Base-by-base conservation (phyloP, 2,888 invertebrate genomes). In the Ochropleura plecta region DNA sequence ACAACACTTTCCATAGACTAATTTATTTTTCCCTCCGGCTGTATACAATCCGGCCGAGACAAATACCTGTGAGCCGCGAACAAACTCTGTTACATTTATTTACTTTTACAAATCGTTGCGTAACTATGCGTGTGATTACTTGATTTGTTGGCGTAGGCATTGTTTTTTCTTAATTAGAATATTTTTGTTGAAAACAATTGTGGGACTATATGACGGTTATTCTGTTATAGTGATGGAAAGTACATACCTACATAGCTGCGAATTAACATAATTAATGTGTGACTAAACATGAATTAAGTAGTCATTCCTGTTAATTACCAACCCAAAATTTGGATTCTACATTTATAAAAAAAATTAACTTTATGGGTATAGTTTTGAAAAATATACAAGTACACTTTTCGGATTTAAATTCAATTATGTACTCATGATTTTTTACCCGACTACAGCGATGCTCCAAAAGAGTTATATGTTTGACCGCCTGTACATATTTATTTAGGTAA, bases 121-220 rank as follows among this genome's bases (percentile, higher is more conserved):
- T 92, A 91, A 90, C 88, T 88, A 88, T 88, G 88, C 88, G 89
- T 90, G 88, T 90, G 88, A 91, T 90, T 90, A 85, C 85, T 89
- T 87, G 87, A 88, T 91, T 91, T 89, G 88, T 90, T 88, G 86
- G 82, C 76, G 75, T 77, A 82, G 79, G 68, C 74, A 70, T 82
- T 83, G 86, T 85, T 83, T 81, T 84, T 44, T 80, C 78, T 14
- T 85, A 83, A 85, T 84, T 83, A 83, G 75, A 82, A 48, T 65
- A 10, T 69, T 82, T 86, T 68, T 40, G 62, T 57, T 69, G 3
- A 48, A 49, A 59, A 60, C 46, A 74, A 71, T 49, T 53, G 18
- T 76, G 10, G 9, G 60, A 57, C 14, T 42, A 42, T 18, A 42
- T 10, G 10, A 20, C 9, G 4, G 53, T 42, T 46, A 60, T 68